Base-by-base conservation (phyloP, 2,888 invertebrate species). In the Pollenia griseotomentosa region DNA sequence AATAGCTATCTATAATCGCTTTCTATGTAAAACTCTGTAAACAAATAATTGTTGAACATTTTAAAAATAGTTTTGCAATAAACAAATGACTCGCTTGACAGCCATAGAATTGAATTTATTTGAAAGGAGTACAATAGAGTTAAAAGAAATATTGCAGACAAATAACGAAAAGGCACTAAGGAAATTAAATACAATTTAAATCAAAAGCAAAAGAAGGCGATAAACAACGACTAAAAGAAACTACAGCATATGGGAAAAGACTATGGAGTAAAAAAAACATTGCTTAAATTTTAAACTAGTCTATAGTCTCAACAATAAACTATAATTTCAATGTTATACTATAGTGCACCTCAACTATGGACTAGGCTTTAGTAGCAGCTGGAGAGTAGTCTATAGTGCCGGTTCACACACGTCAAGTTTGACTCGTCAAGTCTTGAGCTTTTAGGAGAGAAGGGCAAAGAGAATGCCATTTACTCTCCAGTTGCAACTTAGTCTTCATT, bases 151-250 rank as follows among this genome's bases (percentile, higher is more conserved):
- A 59, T 42, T 55, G 40, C 16, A 74, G 40, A 63, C 42, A 42
- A 59, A 61, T 61, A 74, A 61, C 51, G 61, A 74, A 61, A 61
- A 61, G n/a, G 8, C 74, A 74, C 51, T 74, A 33, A 48, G 61
- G 48, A 61, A 74, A 61, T 12, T 51, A 40, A 40, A 16, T 14
- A 48, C 23, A 23, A 48, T 14, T 46, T 46, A 33, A n/a, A 7
- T 7, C 8, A 14, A 12, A 59, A 59, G 33, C 12, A 8, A 14
- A 40, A 33, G 5, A 11, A 12, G 33, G 11, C 6, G 19, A 59
- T 14, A 14, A 14, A 7, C 12, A 11, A 59, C 2, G 7, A 19
- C 1, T 4, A 63, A 63, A n/a, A 14, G 4, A 42, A 42, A 42
- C 5, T 6, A 16, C 23, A 19, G 9, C 51, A 11, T 33, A 33